Evolutionary conservation across 1,140 invertebrate species (phyloP).

Genomic region (Drosophila sucinea): DNA sequence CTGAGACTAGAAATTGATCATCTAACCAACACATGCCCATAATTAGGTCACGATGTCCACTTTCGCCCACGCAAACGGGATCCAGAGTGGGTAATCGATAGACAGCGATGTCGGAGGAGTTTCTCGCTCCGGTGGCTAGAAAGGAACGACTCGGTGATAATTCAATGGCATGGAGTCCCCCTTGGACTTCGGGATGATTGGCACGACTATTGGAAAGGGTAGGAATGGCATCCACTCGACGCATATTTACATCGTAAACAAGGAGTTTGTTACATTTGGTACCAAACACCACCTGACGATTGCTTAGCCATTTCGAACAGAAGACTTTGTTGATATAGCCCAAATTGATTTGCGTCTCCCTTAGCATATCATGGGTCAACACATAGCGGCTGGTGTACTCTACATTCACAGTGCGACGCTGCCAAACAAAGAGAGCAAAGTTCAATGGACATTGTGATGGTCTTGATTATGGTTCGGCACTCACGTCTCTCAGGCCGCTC

Average conservation of each 20-base stretch:
- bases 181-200: conserved; percentile 87
- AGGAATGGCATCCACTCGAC: conserved; percentile 93
- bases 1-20: conserved; percentile 97
- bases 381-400: conserved; percentile 93
- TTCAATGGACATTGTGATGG: background rate
- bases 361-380: conserved; percentile 93
- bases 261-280: conserved; percentile 98
- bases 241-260: conserved; percentile 92
- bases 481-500: conserved; percentile 87
- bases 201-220: conserved; percentile 86
- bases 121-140: conserved; percentile 95
- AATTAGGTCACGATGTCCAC: conserved; percentile 96
- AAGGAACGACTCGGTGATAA: conserved; percentile 96
- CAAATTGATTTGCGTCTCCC: conserved; percentile 91
- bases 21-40: conserved; percentile 98
- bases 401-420: conserved; percentile 87
- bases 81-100: conserved; percentile 96
- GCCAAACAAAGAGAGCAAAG: conserved; percentile 38
- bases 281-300: conserved; percentile 96
- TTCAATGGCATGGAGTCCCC: conserved; percentile 96
- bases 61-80: conserved; percentile 96
- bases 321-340: conserved; percentile 98
- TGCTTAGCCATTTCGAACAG: conserved; percentile 97
- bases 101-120: conserved; percentile 96
- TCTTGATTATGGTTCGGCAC: conserved; percentile 15